phyloP scores from a whole-genome alignment of 2,888 invertebrate genomes.

The Sesia apiformis region DNA sequence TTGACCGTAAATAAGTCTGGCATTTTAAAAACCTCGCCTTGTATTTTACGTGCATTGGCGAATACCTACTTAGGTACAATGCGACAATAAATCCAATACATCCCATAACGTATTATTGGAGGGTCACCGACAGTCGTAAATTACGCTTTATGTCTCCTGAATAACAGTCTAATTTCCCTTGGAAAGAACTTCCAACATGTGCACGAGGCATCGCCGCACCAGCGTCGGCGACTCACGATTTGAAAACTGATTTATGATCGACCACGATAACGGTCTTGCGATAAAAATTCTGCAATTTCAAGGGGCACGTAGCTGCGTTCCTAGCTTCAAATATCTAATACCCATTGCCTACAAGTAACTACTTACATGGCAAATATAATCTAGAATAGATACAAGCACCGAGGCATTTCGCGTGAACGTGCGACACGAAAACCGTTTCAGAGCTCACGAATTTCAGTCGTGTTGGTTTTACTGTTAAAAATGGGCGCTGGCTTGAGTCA shows the following conservation, averaged over 20 bases:
- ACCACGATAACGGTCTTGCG: conserved; percentile 69
- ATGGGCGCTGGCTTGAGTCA: neutral
- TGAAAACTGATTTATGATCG: conserved; percentile 74
- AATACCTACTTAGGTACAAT: conserved; percentile 72
- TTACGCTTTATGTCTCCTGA: conserved; percentile 42
- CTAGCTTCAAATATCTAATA: too few species aligned
- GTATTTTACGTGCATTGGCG: conserved; percentile 71
- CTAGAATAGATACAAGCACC: neutral
- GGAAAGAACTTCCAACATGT: conserved; percentile 30
- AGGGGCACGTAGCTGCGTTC: conserved; percentile 23
- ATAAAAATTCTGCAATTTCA: conserved; percentile 66
- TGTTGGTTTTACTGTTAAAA: conserved; percentile 16
- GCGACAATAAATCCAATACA: conserved; percentile 53
- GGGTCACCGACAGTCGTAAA: conserved; percentile 36
- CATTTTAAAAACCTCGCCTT: conserved; percentile 64
- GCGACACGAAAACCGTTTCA: conserved; percentile 34
- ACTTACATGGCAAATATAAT: neutral
- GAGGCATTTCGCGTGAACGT: conserved; percentile 22
- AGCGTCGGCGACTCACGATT: conserved; percentile 65
- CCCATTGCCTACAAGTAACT: neutral
- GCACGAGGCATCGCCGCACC: conserved; percentile 37
- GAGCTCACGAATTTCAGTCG: conserved; percentile 50
- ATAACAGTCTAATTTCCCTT: conserved; percentile 41
- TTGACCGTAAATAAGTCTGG: conserved; percentile 65
- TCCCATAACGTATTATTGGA: conserved; percentile 48